phyloP scores from a whole-genome alignment of 1,140 invertebrate genomes.

The Saccostrea cuccullata region DNA sequence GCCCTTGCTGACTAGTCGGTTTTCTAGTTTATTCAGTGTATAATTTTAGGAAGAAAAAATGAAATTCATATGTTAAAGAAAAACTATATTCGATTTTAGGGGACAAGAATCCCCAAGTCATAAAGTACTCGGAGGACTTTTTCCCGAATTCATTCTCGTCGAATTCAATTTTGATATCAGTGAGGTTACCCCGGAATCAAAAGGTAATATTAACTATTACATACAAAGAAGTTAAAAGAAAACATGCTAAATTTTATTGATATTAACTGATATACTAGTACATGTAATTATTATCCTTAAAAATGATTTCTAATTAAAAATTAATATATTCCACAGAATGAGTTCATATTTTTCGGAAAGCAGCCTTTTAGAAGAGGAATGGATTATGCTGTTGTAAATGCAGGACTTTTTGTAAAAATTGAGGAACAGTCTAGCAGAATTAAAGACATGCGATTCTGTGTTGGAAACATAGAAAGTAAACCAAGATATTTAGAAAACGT shows the following conservation, averaged over 20 bases:
- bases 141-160: background rate
- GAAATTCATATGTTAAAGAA: background rate
- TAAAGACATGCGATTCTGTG: slow-evolving; percentile 85
- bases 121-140: background rate
- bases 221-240: background rate
- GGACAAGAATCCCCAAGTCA: background rate
- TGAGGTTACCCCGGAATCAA: background rate
- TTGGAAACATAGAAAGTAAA: slow-evolving; percentile 80
- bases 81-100: background rate
- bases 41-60: background rate
- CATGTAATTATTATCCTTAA: too few relatives aligned
- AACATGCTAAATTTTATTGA: too few relatives aligned
- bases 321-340: slow-evolving; percentile 78
- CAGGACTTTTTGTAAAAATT: slow-evolving; percentile 75
- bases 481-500: background rate
- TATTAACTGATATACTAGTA: too few relatives aligned
- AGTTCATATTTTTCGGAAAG: slow-evolving; percentile 90
- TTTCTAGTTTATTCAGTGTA: too few relatives aligned
- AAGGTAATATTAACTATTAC: background rate
- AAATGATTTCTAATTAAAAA: too few relatives aligned
- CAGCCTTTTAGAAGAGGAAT: slow-evolving; percentile 93
- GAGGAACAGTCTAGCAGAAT: slow-evolving; percentile 79
- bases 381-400: slow-evolving; percentile 96
- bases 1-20: too few relatives aligned
- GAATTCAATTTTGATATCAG: background rate